phyloP scores from a whole-genome alignment of 1,140 invertebrate genomes.

The Plutomurus gul region DNA sequence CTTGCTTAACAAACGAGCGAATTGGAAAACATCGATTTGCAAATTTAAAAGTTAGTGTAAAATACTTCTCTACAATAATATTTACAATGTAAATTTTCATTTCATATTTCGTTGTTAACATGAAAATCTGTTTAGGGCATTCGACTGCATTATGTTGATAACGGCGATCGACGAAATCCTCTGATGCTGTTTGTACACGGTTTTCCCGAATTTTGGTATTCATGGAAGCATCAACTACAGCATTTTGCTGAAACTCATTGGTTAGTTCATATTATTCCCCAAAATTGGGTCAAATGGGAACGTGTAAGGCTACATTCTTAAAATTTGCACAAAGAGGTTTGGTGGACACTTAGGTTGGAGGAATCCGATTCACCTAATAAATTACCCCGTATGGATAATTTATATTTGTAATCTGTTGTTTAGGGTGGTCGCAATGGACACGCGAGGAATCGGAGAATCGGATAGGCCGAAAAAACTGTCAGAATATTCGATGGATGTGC shows the following conservation, averaged over 20 bases:
- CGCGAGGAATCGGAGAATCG: constrained; percentile 71
- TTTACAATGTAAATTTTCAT: not conserved
- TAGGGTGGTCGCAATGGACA: constrained; percentile 70
- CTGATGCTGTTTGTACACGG: constrained; percentile 70
- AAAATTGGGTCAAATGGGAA: not conserved
- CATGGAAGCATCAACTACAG: constrained; percentile 67
- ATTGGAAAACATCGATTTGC: constrained; percentile 55
- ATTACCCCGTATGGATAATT: not conserved
- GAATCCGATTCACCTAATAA: not conserved
- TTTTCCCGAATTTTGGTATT: constrained; percentile 73
- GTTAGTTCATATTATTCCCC: constrained; percentile 55
- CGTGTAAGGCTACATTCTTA: not conserved
- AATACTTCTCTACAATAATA: not conserved
- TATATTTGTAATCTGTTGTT: constrained; percentile 32
- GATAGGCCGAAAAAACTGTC: constrained; percentile 65
- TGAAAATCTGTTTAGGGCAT: constrained; percentile 59
- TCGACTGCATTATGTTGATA: constrained; percentile 69
- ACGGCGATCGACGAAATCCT: constrained; percentile 64
- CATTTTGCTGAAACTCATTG: constrained; percentile 68
- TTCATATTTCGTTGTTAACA: not conserved
- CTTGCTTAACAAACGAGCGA: constrained; percentile 53
- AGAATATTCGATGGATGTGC: constrained; percentile 62
- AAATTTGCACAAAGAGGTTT: not conserved
- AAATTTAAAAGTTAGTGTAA: constrained; percentile 54
- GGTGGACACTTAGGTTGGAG: not conserved